Conservation (phyloP, 2,113 vertebrate species). For the Myrmophylax atrothorax region DNA sequence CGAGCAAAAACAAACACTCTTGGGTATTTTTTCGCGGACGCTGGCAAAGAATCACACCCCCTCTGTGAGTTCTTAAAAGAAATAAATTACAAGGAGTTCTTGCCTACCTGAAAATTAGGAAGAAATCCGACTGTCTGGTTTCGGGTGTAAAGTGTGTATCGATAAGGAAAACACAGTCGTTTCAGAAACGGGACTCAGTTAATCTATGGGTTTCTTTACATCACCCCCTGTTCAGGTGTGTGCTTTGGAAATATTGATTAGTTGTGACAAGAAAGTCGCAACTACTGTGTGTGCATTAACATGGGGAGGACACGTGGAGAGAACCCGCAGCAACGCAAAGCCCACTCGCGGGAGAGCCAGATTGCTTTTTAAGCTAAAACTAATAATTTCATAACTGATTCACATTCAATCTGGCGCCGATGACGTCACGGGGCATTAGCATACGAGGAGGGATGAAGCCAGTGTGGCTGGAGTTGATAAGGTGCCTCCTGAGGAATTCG, state of each 20-base stretch:
- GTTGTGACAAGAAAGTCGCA: not conserved
- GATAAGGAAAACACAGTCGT: conserved; percentile 8
- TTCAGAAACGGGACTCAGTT: not conserved
- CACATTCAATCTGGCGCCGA: conserved; percentile 56
- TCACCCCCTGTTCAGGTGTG: not conserved
- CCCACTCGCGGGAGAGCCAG: not conserved
- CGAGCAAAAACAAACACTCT: not conserved
- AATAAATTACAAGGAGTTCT: conserved; percentile 47
- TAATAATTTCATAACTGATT: conserved; percentile 72
- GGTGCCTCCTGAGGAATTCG: conserved; percentile 77
- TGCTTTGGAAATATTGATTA: conserved; percentile 11
- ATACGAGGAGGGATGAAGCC: conserved; percentile 73
- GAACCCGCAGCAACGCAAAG: not conserved
- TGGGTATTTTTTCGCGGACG: not conserved
- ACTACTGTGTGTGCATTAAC: not conserved
- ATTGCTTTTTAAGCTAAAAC: conserved; percentile 58
- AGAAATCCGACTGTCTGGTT: conserved; percentile 41
- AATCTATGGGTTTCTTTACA: conserved; percentile 5
- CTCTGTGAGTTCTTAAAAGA: conserved; percentile 12
- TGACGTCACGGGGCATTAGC: conserved; percentile 80
- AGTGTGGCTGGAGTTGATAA: conserved; percentile 79
- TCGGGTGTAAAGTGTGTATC: conserved; percentile 19
- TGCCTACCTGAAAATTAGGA: conserved; percentile 49
- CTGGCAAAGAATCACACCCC: not conserved
- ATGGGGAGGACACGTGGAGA: not conserved